Percentiles rank a stretch among this genome's conserved stretches.
phyloP scores from a whole-genome alignment of 1,140 invertebrate species.

The Homarus americanus region DNA sequence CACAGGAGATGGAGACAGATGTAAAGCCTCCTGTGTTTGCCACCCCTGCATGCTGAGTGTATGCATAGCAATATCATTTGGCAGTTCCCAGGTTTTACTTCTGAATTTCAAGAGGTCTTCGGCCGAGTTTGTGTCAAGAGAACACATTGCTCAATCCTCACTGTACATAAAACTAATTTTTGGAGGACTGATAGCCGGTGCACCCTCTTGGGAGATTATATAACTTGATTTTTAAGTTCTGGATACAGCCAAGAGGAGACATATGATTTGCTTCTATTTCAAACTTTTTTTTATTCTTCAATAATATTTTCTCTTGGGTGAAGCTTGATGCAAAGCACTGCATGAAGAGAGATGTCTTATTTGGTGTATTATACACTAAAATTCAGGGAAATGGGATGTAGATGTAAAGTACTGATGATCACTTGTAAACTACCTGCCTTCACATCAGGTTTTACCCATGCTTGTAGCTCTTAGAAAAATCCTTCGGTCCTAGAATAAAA shows the following conservation, averaged over 20 bases:
- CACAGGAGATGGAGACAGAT: slow-evolving; percentile 29
- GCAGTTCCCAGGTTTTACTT: slow-evolving; percentile 60
- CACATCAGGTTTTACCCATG: slow-evolving; percentile 69
- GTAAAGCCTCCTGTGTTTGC: slow-evolving; percentile 43
- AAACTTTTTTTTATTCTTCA: slow-evolving; percentile 40
- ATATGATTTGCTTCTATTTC: slow-evolving; percentile 59
- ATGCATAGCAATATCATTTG: slow-evolving; percentile 63
- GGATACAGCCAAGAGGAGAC: slow-evolving; percentile 60
- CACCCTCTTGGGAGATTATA: slow-evolving; percentile 50
- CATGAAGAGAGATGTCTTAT: slow-evolving; percentile 24
- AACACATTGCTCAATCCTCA: slow-evolving; percentile 70
- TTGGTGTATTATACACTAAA: slow-evolving; percentile 40
- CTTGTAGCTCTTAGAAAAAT: slow-evolving; percentile 69
- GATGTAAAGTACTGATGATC: slow-evolving; percentile 55
- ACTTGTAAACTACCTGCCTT: slow-evolving; percentile 57
- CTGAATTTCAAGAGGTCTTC: slow-evolving; percentile 44
- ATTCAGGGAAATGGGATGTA: slow-evolving; percentile 57
- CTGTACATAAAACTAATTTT: slow-evolving; percentile 58
- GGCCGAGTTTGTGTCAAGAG: slow-evolving; percentile 39
- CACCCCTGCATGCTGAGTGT: slow-evolving; percentile 56
- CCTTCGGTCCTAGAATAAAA: slow-evolving; percentile 69
- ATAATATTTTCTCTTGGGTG: slow-evolving; percentile 64
- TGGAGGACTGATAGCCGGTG: slow-evolving; percentile 65
- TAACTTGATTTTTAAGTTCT: slow-evolving; percentile 21
- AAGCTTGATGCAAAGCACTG: slow-evolving; percentile 62